These are phyloP conservation scores for Varanus salvator DNA, from an alignment of 2,113 vertebrate species.

Conservation along the genomic window DNA sequence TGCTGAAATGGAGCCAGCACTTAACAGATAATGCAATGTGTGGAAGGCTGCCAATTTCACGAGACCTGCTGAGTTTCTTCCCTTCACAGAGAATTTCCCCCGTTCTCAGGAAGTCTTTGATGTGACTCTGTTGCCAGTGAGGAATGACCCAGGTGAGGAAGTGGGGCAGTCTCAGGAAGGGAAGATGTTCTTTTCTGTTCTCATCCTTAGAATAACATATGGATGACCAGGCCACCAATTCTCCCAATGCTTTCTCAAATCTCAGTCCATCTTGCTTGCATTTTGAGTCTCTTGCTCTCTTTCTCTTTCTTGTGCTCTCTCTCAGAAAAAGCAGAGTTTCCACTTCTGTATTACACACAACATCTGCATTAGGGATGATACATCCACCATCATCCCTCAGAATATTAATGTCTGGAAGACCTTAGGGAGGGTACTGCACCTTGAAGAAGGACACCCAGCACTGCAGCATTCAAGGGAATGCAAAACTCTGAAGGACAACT, in stretches of 20 bases:
- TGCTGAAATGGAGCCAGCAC: neutral
- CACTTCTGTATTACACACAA: too few relatives aligned
- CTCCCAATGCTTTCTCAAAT: too few relatives aligned
- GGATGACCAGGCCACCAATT: too few relatives aligned
- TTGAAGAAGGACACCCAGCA: neutral
- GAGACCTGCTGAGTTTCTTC: conserved; percentile 32
- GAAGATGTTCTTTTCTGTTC: neutral
- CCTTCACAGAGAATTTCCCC: conserved; percentile 21
- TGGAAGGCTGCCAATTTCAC: conserved; percentile 48
- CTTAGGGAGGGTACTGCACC: too few relatives aligned
- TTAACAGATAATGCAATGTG: conserved; percentile 42
- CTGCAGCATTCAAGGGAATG: neutral
- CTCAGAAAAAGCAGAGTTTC: too few relatives aligned
- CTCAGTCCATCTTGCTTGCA: too few relatives aligned
- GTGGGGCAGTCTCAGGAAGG: neutral
- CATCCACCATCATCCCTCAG: too few relatives aligned
- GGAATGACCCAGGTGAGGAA: neutral
- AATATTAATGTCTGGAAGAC: too few relatives aligned
- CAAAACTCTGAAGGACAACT: neutral
- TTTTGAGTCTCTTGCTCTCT: too few relatives aligned
- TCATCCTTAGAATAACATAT: neutral
- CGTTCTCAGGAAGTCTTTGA: conserved; percentile 10
- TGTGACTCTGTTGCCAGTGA: neutral
- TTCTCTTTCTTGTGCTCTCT: too few relatives aligned
- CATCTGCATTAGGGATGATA: too few relatives aligned